A percentile compares a stretch with the other conserved stretches of the same genome.
phyloP scores from a whole-genome alignment of 2,888 invertebrate genomes.

The Micoletzkya japonica region DNA sequence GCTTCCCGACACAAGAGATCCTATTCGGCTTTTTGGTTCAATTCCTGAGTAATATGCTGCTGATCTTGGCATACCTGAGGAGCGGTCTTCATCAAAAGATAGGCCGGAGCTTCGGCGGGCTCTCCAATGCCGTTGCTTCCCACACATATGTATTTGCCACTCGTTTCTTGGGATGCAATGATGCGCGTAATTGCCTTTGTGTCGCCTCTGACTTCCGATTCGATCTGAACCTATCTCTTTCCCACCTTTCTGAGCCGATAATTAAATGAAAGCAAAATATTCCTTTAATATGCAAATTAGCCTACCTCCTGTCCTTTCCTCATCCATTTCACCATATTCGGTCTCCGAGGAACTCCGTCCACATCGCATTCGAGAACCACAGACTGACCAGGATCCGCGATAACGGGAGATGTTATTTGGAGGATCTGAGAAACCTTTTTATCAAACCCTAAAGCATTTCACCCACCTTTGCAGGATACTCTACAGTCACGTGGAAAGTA shows the following conservation, averaged over 20 bases:
- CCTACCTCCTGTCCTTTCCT: slow-evolving; percentile 37
- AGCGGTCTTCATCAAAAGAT: slow-evolving; percentile 54
- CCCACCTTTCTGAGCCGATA: not conserved
- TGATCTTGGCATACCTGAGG: slow-evolving; percentile 42
- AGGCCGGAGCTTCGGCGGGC: slow-evolving; percentile 43
- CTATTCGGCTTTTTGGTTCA: no score
- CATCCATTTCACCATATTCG: slow-evolving; percentile 59
- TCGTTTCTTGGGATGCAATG: slow-evolving; percentile 52
- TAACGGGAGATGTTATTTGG: slow-evolving; percentile 56
- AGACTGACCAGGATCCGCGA: slow-evolving; percentile 54
- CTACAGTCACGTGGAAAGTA: slow-evolving; percentile 53
- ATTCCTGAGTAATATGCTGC: no score
- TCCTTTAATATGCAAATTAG: not conserved
- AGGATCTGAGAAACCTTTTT: slow-evolving; percentile 35
- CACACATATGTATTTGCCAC: slow-evolving; percentile 56
- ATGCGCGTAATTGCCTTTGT: slow-evolving; percentile 43
- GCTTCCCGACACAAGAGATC: no score
- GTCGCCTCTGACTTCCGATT: slow-evolving; percentile 19
- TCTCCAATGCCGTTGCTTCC: slow-evolving; percentile 59
- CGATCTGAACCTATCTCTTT: not conserved
- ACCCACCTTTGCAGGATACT: slow-evolving; percentile 52
- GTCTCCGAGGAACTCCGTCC: slow-evolving; percentile 52
- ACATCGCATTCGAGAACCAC: slow-evolving; percentile 61
- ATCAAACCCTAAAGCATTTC: not conserved
- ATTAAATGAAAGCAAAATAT: no score